Base-by-base conservation (phyloP, 1,140 invertebrate genomes). In the Leptestheria dahalacensis region DNA sequence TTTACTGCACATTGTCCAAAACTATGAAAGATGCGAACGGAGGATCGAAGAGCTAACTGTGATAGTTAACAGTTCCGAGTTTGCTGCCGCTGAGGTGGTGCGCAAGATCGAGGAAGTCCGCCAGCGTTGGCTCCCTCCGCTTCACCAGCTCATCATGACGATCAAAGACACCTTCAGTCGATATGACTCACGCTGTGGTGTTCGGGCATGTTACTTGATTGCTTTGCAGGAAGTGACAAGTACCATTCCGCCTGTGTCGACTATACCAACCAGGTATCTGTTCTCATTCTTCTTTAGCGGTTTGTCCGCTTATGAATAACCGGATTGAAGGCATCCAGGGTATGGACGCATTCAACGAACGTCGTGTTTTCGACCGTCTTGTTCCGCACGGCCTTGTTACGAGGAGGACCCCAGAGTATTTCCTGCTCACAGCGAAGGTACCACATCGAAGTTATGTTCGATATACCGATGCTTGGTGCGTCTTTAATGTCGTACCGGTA, bases 181-280 rank as follows among this genome's bases (percentile, higher is more conserved):
- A 20, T 88, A 85, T 66, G 90, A 91, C 72, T 70, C 74, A 91
- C 57, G 87, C 91, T 12, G 83, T 98, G 0, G 81, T 89, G n/a
- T 6, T 96, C 91, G 11, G 91, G 92, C 0, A 72, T 93, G 3
- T n/a, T 98, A 91, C 68, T 85, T 96, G 71, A 75, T 97, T 64
- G 77, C 92, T 0, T 73, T 98, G 50, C 93, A 98, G 71, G 81
- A 86, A 66, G 72, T 92, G 11, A 82, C 83, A 75, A 57, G 91
- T 91, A 28, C 94, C 94, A 0, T 97, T 98, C 71, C 78, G 87
- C 66, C n/a, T 92, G 89, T 71, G 91, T 97, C 0, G 94, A 98
- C 75, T 93, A 97, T 77, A 97, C 97, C 58, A 98, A 98, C 77
- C 94, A 88, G 74, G 84, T 83, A 63, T 59, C 48, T 9, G 59